Conservation (phyloP, 2,797 vertebrate genomes). For the Sebastolobus alascanus region DNA sequence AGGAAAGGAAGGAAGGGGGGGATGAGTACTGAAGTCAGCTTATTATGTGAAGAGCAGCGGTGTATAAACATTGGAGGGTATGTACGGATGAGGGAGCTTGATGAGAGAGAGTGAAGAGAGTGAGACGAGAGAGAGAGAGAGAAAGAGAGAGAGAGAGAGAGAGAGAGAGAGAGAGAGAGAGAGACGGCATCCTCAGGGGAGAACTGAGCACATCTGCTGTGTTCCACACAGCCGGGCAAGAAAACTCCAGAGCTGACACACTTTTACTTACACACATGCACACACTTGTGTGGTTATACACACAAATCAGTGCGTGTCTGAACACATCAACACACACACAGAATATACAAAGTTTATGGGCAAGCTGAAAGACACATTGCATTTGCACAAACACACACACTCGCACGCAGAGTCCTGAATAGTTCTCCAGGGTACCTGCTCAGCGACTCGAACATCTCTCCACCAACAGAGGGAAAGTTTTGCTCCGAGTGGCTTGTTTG, state of each 20-base stretch:
- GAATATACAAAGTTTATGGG: conserved; percentile 18
- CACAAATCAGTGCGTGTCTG: conserved; percentile 22
- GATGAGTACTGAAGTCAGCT: conserved; percentile 69
- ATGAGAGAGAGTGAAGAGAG: conserved; percentile 55
- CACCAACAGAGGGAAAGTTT: conserved; percentile 58
- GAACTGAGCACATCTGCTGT: conserved; percentile 82
- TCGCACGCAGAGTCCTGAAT: conserved; percentile 12
- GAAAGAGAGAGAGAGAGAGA: conserved; percentile 25
- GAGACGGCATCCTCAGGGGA: conserved; percentile 71
- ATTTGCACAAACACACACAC: conserved; percentile 12
- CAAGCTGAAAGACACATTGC: conserved; percentile 39
- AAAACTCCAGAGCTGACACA: conserved; percentile 66
- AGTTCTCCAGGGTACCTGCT: conserved; percentile 66
- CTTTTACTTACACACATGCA: conserved; percentile 35
- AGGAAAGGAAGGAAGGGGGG: conserved; percentile 30
- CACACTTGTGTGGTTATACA: background rate
- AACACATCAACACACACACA: conserved; percentile 9
- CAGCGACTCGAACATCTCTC: conserved; percentile 56
- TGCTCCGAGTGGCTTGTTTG: conserved; percentile 60
- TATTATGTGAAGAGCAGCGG: conserved; percentile 78
- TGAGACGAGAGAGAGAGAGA: conserved; percentile 28
- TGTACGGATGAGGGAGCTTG: conserved; percentile 65
- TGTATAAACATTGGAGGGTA: conserved; percentile 75
- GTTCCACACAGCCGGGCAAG: conserved; percentile 73
- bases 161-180: conserved; percentile 35